phyloP scores from a whole-genome alignment of 2,888 invertebrate genomes.

The Drosophila tripunctata region DNA sequence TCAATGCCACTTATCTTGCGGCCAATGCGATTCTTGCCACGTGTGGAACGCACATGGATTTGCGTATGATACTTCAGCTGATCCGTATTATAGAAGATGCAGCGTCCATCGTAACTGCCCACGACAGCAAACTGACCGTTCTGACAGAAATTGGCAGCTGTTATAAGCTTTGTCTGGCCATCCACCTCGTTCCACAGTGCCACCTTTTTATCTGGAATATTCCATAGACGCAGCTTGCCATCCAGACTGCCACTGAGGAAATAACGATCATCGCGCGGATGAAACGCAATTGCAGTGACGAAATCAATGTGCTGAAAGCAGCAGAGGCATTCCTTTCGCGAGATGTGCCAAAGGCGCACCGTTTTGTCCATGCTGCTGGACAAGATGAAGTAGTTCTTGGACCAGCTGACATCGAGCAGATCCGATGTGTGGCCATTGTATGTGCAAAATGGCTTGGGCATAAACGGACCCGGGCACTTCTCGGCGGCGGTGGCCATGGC shows the following conservation, averaged over 20 bases:
- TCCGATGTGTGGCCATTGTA: constrained; percentile 98
- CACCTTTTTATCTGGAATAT: constrained; percentile 99
- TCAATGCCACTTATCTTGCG: constrained; percentile 99
- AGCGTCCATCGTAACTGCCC: constrained; percentile 98
- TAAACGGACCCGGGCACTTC: constrained; percentile 90
- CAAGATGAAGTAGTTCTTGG: constrained; percentile 98
- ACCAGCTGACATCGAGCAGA: constrained; percentile 98
- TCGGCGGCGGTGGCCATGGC: constrained; percentile 86
- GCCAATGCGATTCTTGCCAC: constrained; percentile 97
- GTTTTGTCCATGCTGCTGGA: constrained; percentile 99
- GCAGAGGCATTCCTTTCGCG: constrained; percentile 97
- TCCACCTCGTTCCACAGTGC: constrained; percentile 99
- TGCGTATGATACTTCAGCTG: constrained; percentile 99
- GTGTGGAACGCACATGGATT: constrained; percentile 96
- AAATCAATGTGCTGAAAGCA: constrained; percentile 99
- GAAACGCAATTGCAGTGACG: constrained; percentile 99
- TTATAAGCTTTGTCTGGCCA: constrained; percentile 96
- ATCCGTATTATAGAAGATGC: constrained; percentile 99
- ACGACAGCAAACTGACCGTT: constrained; percentile 99
- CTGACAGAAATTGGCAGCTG: constrained; percentile 98
- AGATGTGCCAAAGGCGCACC: constrained; percentile 98
- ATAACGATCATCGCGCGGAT: constrained; percentile 94
- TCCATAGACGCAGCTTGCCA: constrained; percentile 99
- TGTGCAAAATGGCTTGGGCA: constrained; percentile 95
- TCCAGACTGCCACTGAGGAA: constrained; percentile 99